Evolutionary conservation across 1,140 invertebrate species (phyloP).

Genomic region (Acromyrmex charruanus): DNA sequence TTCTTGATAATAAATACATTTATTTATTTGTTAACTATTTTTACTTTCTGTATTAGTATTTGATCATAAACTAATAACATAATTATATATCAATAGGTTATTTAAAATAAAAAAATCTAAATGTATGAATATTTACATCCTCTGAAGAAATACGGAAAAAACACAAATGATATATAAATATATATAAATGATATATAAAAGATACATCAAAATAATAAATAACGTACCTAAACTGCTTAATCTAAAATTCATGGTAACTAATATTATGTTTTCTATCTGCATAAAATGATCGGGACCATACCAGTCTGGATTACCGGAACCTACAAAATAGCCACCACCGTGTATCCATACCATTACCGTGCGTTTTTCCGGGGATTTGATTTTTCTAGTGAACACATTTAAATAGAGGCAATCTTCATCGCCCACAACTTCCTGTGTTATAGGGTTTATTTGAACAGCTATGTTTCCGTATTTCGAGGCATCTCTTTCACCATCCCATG

Average conservation of each 20-base stretch:
- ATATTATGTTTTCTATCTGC: constrained; percentile 85
- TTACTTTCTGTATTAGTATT: not conserved
- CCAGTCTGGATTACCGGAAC: constrained; percentile 81
- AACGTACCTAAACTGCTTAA: constrained; percentile 85
- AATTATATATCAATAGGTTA: not conserved
- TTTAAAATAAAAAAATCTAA: constrained; percentile 76
- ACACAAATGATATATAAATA: not conserved
- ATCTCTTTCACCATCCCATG: constrained; percentile 87
- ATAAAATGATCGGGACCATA: constrained; percentile 86
- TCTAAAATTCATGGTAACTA: constrained; percentile 88
- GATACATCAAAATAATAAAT: not conserved
- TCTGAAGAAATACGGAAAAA: not conserved
- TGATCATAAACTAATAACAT: not conserved
- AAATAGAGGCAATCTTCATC: constrained; percentile 94
- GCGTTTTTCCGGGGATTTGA: constrained; percentile 53
- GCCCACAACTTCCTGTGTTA: constrained; percentile 63
- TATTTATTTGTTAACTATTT: not conserved
- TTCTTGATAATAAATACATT: not conserved
- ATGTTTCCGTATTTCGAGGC: constrained; percentile 87
- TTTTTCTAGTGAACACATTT: constrained; percentile 92
- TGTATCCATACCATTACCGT: constrained; percentile 88
- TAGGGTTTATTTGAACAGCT: constrained; percentile 82
- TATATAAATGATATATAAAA: not conserved
- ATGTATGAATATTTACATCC: not conserved
- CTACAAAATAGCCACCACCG: constrained; percentile 88